Conservation (phyloP, 2,888 invertebrate species). For the Plagiodera versicolora region DNA sequence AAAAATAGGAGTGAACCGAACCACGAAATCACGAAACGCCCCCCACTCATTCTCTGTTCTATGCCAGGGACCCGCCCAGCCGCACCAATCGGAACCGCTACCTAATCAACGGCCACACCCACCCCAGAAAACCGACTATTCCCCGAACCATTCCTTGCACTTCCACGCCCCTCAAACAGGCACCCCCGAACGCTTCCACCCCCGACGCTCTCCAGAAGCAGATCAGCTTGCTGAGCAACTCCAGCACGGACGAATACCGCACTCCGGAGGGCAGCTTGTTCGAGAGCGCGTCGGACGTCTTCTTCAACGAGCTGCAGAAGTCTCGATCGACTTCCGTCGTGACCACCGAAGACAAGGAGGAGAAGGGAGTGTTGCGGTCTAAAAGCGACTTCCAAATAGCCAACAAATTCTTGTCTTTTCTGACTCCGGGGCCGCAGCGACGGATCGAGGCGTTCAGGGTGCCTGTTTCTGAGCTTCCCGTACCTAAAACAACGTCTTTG, state of each 20-base stretch:
- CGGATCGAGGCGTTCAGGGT: too few relatives aligned
- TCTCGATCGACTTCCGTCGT: constrained; percentile 45
- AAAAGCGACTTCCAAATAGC: constrained; percentile 53
- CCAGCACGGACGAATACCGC: constrained; percentile 47
- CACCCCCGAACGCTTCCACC: constrained; percentile 29
- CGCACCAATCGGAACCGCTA: constrained; percentile 60
- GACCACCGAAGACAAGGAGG: constrained; percentile 33
- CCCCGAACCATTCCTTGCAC: constrained; percentile 39
- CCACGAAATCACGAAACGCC: too few relatives aligned
- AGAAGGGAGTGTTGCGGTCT: constrained; percentile 47
- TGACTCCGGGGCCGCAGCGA: constrained; percentile 59
- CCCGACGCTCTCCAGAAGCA: constrained; percentile 42
- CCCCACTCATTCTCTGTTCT: constrained; percentile 53
- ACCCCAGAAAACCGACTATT: constrained; percentile 44
- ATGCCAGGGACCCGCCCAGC: constrained; percentile 63
- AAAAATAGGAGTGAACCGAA: too few relatives aligned
- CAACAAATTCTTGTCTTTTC: constrained; percentile 55
- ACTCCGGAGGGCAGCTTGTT: constrained; percentile 44
- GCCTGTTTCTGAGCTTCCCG: constrained; percentile 41
- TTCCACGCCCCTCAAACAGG: constrained; percentile 28
- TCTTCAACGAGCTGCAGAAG: constrained; percentile 47
- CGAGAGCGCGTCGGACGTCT: constrained; percentile 42
- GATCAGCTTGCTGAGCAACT: constrained; percentile 42
- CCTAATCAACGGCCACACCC: constrained; percentile 30
- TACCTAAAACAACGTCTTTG: constrained; percentile 45